Evolutionary conservation across 2,797 vertebrate species (phyloP).

Genomic region (Cercopithecus petaurista): DNA sequence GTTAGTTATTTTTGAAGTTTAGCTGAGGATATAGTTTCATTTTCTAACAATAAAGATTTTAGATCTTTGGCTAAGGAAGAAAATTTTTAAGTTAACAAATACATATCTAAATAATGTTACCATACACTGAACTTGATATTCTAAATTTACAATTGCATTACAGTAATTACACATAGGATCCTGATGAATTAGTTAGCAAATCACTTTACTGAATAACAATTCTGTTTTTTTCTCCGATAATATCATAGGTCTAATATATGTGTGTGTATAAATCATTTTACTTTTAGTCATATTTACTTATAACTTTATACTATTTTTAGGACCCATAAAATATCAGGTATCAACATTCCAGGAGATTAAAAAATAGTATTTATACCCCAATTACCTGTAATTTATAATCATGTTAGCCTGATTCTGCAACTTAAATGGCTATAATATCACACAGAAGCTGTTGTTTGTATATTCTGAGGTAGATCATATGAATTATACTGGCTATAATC

Average conservation of each 20-base stretch:
- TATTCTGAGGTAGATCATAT: neutral
- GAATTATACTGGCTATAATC: neutral
- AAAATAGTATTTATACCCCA: conserved; percentile 39
- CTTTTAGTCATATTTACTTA: conserved; percentile 28
- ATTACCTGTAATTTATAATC: conserved; percentile 36
- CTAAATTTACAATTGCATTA: neutral
- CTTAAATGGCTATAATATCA: conserved; percentile 31
- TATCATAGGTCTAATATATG: neutral
- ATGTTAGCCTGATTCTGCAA: neutral
- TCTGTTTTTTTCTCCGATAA: neutral
- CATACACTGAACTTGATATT: conserved; percentile 29
- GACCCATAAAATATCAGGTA: neutral
- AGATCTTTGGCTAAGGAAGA: conserved; percentile 4
- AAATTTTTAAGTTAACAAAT: conserved; percentile 28
- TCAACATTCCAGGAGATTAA: neutral
- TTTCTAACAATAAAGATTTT: conserved; percentile 50
- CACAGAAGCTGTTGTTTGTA: neutral
- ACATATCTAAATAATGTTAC: neutral
- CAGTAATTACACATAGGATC: neutral
- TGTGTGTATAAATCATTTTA: neutral
- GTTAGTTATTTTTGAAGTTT: neutral
- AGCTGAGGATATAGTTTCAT: neutral
- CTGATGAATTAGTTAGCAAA: conserved; percentile 9
- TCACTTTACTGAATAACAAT: conserved; percentile 23
- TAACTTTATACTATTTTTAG: conserved; percentile 44